phyloP scores from a whole-genome alignment of 1,140 invertebrate species.

The Formica exsecta region DNA sequence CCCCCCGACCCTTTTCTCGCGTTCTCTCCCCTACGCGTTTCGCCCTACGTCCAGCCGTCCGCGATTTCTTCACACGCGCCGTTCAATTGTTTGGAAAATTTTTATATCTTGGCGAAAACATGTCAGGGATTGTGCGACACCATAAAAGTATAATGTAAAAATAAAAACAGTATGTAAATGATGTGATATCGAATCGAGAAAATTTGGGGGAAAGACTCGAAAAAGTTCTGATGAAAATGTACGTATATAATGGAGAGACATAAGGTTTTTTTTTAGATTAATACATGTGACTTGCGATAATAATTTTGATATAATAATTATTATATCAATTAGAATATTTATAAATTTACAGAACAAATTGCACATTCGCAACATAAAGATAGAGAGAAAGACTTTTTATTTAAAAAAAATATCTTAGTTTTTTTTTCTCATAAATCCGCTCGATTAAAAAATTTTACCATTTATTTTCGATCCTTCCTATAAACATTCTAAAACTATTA shows the following conservation, averaged over 20 bases:
- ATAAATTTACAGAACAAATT: no score
- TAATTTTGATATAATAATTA: neutral
- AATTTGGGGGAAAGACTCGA: neutral
- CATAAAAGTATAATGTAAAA: neutral
- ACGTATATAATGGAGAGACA: neutral
- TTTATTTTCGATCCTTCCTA: neutral
- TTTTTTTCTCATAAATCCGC: neutral
- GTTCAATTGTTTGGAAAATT: constrained; percentile 32
- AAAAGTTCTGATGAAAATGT: neutral
- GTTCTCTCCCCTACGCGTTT: constrained; percentile 30
- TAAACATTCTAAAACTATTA: neutral
- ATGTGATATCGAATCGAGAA: neutral
- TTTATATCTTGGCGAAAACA: neutral
- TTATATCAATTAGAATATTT: neutral
- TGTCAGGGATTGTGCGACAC: neutral
- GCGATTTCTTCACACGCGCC: constrained; percentile 51
- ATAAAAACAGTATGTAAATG: neutral
- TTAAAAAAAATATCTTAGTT: neutral
- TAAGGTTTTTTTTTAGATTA: neutral
- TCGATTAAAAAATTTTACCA: neutral
- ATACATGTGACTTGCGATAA: neutral
- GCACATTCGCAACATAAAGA: no score
- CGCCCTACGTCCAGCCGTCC: neutral
- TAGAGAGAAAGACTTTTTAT: no score
- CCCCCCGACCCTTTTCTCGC: constrained; percentile 3